These are phyloP conservation scores for Drosophila dunni DNA, from an alignment of 1,140 invertebrate genomes.

Conservation along the genomic window DNA sequence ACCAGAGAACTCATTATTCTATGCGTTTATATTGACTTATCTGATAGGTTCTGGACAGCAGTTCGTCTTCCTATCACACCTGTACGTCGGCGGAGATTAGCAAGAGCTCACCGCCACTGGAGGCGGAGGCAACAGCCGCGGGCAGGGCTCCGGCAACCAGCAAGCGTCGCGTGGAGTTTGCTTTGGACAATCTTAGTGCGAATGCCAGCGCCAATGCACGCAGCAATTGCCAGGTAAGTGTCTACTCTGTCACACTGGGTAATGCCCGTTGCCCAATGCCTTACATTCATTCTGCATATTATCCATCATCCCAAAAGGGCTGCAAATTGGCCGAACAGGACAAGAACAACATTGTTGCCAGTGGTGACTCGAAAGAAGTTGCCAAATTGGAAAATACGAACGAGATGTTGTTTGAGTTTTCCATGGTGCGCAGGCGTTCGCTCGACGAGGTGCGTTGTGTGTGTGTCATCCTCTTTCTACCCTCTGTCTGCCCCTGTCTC, in stretches of 20 bases:
- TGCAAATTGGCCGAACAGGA: conserved; percentile 77
- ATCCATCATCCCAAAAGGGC: conserved; percentile 59
- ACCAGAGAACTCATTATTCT: background rate
- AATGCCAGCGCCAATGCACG: conserved; percentile 20
- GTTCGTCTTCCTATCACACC: conserved; percentile 81
- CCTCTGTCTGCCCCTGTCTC: too few relatives aligned
- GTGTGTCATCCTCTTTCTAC: conserved; percentile 18
- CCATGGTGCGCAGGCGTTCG: conserved; percentile 80
- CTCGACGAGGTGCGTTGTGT: conserved; percentile 77
- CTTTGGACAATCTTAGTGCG: conserved; percentile 30
- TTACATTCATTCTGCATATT: conserved; percentile 34
- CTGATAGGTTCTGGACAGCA: conserved; percentile 65
- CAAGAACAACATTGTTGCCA: conserved; percentile 46
- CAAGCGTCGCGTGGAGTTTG: conserved; percentile 71
- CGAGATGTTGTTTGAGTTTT: conserved; percentile 80
- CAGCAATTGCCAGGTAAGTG: conserved; percentile 70
- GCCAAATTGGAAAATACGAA: conserved; percentile 64
- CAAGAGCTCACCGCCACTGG: conserved; percentile 69
- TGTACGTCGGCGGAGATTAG: conserved; percentile 74
- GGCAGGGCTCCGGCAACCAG: conserved; percentile 28
- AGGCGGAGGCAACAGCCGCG: conserved; percentile 35
- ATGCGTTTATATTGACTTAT: background rate
- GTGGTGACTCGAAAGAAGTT: conserved; percentile 48
- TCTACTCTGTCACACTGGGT: background rate
- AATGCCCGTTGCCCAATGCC: background rate